These are phyloP conservation scores for Sminthurides bifidus DNA, from an alignment of 1,140 invertebrate species.

Conservation along the genomic window DNA sequence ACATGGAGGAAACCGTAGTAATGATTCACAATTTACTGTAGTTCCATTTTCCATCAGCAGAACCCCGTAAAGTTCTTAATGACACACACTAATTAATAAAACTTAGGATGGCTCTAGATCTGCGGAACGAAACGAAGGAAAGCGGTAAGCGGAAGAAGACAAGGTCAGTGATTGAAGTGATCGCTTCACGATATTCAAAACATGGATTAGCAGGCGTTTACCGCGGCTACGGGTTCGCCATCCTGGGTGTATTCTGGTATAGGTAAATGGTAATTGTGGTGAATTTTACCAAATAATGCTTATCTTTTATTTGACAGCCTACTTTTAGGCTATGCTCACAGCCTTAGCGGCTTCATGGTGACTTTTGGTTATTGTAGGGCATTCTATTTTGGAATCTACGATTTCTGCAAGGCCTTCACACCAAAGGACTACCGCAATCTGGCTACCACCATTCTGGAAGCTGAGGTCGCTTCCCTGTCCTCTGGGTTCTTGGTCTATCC, in stretches of 20 bases:
- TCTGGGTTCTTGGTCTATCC: conserved; percentile 52
- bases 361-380: conserved; percentile 7
- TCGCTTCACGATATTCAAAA: not conserved
- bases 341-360: not conserved
- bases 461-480: conserved; percentile 44
- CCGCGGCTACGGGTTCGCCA: conserved; percentile 20
- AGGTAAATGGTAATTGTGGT: conserved; percentile 6
- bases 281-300: not conserved
- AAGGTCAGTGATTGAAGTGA: not conserved
- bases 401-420: conserved; percentile 5
- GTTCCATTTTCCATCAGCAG: not conserved
- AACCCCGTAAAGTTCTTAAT: not conserved
- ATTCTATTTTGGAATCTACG: conserved; percentile 24
- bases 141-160: not conserved
- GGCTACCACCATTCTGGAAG: conserved; percentile 11
- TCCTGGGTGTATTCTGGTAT: conserved; percentile 26
- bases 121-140: not conserved
- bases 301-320: conserved; percentile 3
- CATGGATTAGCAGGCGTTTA: conserved; percentile 17
- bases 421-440: not conserved
- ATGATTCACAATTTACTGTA: not conserved
- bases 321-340: not conserved
- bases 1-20: not conserved
- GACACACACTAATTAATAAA: not conserved
- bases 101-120: conserved; percentile 10